Evolutionary conservation across 1,140 invertebrate species (phyloP).

Genomic region (Cydia fagiglandana): DNA sequence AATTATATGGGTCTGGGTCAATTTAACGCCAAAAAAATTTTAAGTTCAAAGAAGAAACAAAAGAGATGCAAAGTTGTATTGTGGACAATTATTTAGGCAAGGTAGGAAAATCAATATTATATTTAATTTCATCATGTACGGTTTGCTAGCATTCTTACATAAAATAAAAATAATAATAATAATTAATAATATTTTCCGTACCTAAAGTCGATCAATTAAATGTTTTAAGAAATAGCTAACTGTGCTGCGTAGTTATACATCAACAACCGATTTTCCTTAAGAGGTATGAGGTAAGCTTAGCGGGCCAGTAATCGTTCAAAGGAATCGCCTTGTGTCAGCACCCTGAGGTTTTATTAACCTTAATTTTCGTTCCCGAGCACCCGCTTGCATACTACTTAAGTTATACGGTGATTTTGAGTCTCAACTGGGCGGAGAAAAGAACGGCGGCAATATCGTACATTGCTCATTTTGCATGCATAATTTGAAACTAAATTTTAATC

Average conservation of each 20-base stretch:
- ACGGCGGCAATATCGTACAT: not conserved
- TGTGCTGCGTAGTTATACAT: not conserved
- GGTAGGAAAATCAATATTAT: no score
- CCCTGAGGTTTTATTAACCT: slow-evolving; percentile 20
- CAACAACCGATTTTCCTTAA: not conserved
- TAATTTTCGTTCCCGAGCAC: not conserved
- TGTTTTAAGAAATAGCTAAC: not conserved
- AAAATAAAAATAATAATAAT: no score
- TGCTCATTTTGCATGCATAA: not conserved
- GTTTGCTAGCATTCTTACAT: no score
- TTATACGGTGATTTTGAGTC: slow-evolving; percentile 1
- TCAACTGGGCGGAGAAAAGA: not conserved
- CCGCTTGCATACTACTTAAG: slow-evolving; percentile 13
- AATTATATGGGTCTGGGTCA: no score
- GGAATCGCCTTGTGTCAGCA: slow-evolving; percentile 14
- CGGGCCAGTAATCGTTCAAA: slow-evolving; percentile 12
- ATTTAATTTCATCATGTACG: no score
- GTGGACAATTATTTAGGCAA: no score
- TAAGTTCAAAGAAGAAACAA: no score
- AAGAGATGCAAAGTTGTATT: no score
- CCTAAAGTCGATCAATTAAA: not conserved
- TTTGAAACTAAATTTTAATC: not conserved
- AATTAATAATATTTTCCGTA: no score
- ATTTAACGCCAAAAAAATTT: no score
- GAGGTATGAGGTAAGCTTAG: not conserved